These are phyloP conservation scores for Grapholita molesta DNA, from an alignment of 1,140 invertebrate genomes.

Conservation along the genomic window DNA sequence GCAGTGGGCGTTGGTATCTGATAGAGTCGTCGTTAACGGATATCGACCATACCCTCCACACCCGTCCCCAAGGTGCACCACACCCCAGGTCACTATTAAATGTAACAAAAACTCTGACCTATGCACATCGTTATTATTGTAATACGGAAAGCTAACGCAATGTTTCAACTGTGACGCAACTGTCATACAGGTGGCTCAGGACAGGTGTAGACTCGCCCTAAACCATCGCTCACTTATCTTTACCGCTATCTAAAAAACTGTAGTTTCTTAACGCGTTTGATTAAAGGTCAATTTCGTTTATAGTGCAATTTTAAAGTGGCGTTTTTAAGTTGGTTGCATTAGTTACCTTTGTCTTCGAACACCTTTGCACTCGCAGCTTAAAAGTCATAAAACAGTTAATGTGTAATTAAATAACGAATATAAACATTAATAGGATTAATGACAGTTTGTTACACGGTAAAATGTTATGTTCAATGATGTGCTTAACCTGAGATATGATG, in stretches of 20 bases:
- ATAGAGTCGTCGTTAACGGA: neutral
- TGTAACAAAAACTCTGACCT: slow-evolving; percentile 39
- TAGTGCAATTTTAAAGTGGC: neutral
- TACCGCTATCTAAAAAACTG: slow-evolving; percentile 1
- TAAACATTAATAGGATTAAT: too few species aligned
- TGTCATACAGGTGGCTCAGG: slow-evolving; percentile 56
- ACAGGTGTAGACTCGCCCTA: slow-evolving; percentile 57
- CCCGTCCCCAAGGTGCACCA: too few species aligned
- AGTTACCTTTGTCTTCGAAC: slow-evolving; percentile 44
- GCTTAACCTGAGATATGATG: too few species aligned
- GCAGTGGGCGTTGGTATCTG: too few species aligned
- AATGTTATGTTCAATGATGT: neutral
- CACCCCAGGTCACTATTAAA: slow-evolving; percentile 2
- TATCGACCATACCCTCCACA: neutral
- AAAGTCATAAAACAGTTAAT: slow-evolving; percentile 41
- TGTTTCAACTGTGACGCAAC: slow-evolving; percentile 55
- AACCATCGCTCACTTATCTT: slow-evolving; percentile 20
- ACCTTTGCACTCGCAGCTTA: slow-evolving; percentile 55
- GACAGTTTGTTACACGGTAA: neutral
- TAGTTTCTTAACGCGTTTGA: neutral
- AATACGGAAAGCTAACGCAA: slow-evolving; percentile 34
- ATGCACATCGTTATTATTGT: slow-evolving; percentile 42
- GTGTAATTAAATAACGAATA: slow-evolving; percentile 44
- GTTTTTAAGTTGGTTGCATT: slow-evolving; percentile 3
- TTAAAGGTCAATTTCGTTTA: neutral